These are phyloP conservation scores for Sinelater perroti DNA, from an alignment of 2,888 invertebrate genomes.

Conservation along the genomic window DNA sequence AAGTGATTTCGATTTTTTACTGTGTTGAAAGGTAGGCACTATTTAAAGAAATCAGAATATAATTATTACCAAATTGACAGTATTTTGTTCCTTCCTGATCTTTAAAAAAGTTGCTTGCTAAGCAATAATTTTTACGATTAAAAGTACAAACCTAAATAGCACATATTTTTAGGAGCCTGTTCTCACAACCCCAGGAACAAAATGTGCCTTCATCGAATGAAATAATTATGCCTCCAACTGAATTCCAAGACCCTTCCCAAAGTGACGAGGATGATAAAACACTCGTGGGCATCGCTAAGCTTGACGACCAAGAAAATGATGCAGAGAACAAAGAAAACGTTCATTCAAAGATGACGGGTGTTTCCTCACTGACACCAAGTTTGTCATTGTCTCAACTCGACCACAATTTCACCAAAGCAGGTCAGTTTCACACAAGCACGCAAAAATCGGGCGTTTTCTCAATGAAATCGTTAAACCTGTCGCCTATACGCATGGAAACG, in stretches of 20 bases:
- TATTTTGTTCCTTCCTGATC: too few species aligned
- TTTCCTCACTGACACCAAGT: conserved; percentile 32
- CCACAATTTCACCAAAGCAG: neutral
- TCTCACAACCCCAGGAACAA: too few species aligned
- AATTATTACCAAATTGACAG: too few species aligned
- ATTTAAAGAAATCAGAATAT: too few species aligned
- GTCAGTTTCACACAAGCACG: conserved; percentile 19
- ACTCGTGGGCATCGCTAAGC: neutral
- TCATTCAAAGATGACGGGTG: too few species aligned
- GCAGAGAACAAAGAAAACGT: neutral
- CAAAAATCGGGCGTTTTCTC: conserved; percentile 19
- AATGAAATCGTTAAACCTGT: conserved; percentile 19
- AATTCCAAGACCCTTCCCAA: conserved; percentile 42
- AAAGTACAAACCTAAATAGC: too few species aligned
- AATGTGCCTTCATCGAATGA: too few species aligned
- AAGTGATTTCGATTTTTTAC: too few species aligned
- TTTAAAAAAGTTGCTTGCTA: too few species aligned
- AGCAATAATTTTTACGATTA: too few species aligned
- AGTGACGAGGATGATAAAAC: neutral
- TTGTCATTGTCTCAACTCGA: conserved; percentile 8
- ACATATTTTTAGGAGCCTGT: conserved; percentile 21
- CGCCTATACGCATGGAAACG: conserved; percentile 21
- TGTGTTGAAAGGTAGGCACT: too few species aligned
- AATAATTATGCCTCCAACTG: conserved; percentile 44
- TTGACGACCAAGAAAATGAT: neutral